Evolutionary conservation across 2,888 invertebrate genomes (phyloP).

Genomic region (Sinopyrophorus schimmeli): DNA sequence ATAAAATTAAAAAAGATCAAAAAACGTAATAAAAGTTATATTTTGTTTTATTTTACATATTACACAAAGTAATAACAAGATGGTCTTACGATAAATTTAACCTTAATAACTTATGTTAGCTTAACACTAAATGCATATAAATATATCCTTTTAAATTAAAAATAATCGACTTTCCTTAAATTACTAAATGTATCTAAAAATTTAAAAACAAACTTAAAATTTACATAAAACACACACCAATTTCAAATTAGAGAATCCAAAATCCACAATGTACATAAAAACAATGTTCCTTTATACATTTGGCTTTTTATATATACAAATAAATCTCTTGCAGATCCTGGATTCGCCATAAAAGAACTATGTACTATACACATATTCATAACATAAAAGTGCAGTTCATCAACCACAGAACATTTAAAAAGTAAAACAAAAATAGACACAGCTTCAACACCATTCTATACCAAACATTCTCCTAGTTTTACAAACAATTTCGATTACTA

Average conservation of each 20-base stretch:
- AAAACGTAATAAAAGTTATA: too few species aligned
- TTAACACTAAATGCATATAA: not conserved
- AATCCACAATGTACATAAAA: constrained; percentile 13
- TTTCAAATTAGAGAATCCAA: constrained; percentile 7
- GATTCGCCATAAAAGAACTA: constrained; percentile 9
- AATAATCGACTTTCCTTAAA: too few species aligned
- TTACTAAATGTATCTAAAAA: too few species aligned
- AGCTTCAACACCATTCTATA: too few species aligned
- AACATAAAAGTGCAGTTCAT: constrained; percentile 28
- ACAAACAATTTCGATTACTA: constrained; percentile 16
- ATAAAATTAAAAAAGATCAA: too few species aligned
- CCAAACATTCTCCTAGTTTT: constrained; percentile 4
- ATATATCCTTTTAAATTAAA: too few species aligned
- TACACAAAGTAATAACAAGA: constrained; percentile 5
- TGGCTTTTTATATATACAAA: constrained; percentile 16
- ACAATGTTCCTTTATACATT: constrained; percentile 15
- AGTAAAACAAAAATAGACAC: constrained; percentile 16
- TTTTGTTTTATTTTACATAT: too few species aligned
- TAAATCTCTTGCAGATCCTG: constrained; percentile 7
- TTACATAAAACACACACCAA: constrained; percentile 14
- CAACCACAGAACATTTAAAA: constrained; percentile 22
- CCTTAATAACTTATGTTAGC: not conserved
- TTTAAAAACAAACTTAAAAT: constrained; percentile 7
- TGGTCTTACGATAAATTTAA: constrained; percentile 7
- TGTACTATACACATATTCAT: constrained; percentile 11